These are phyloP conservation scores for Nomada goodeniana DNA, from an alignment of 2,888 invertebrate genomes.

Conservation along the genomic window DNA sequence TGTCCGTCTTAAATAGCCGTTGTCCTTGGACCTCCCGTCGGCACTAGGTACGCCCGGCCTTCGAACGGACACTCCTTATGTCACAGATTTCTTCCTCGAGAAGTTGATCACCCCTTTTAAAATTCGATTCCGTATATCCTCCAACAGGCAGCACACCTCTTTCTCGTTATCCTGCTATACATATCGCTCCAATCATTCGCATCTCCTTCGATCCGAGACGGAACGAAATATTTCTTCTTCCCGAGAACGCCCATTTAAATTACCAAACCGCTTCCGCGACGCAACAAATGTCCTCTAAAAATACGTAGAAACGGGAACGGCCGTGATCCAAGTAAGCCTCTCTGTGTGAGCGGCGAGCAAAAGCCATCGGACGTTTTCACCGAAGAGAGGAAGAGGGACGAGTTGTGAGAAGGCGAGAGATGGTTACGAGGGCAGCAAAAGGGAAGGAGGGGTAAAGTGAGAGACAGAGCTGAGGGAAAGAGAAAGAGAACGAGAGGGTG, in stretches of 20 bases:
- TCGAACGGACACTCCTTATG: neutral
- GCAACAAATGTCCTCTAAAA: constrained; percentile 50
- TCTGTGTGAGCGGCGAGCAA: constrained; percentile 51
- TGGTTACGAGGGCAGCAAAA: constrained; percentile 47
- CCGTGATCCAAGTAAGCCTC: constrained; percentile 29
- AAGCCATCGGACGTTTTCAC: constrained; percentile 56
- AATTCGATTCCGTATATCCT: neutral
- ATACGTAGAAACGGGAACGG: constrained; percentile 16
- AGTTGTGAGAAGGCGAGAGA: constrained; percentile 54
- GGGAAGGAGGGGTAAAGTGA: constrained; percentile 45
- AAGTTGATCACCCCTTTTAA: neutral
- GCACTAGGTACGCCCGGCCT: constrained; percentile 9
- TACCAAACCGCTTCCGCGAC: constrained; percentile 4
- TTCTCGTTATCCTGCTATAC: neutral
- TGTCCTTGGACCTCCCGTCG: constrained; percentile 45
- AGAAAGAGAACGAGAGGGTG: constrained; percentile 31
- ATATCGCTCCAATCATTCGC: neutral
- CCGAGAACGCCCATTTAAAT: neutral
- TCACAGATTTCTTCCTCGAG: neutral
- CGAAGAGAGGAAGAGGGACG: constrained; percentile 39
- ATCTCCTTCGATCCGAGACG: neutral
- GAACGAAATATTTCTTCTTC: too few relatives aligned
- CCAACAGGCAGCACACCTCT: too few relatives aligned
- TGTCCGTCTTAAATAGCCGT: constrained; percentile 31
- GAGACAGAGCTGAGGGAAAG: constrained; percentile 52